A percentile compares a stretch with the other conserved stretches of the same genome.
Conservation (phyloP, 1,140 invertebrate species). For the Microplitis mediator region DNA sequence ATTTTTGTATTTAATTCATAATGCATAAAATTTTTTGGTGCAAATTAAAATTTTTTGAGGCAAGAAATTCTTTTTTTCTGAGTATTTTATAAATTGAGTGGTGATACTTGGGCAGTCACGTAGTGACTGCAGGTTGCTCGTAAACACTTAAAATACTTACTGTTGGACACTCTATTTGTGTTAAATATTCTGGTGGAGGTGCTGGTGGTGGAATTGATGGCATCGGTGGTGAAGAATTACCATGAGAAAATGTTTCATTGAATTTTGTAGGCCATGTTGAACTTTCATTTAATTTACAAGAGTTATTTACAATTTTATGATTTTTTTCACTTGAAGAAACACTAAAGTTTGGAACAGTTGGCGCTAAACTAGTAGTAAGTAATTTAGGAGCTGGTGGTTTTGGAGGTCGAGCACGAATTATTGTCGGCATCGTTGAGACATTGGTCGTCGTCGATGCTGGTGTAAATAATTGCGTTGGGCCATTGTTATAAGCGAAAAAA, state of each 20-base stretch:
- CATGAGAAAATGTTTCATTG: conserved; percentile 37
- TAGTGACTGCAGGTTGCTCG: no score
- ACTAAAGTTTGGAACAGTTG: conserved; percentile 31
- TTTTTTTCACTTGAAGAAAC: neutral
- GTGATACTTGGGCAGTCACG: no score
- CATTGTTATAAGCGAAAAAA: conserved; percentile 51
- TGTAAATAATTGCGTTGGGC: conserved; percentile 28
- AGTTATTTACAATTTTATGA: neutral
- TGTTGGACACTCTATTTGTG: conserved; percentile 38
- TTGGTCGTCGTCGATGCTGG: conserved; percentile 10
- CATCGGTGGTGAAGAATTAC: conserved; percentile 74
- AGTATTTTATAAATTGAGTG: no score
- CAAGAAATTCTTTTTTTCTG: no score
- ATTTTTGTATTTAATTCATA: no score
- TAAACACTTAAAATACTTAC: conserved; percentile 33
- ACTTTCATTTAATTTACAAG: neutral
- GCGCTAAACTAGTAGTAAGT: conserved; percentile 31
- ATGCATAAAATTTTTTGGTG: no score
- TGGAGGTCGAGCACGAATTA: conserved; percentile 65
- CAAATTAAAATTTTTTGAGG: no score
- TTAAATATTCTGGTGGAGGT: conserved; percentile 65
- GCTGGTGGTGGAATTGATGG: conserved; percentile 76
- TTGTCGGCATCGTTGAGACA: conserved; percentile 65
- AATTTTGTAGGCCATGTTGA: neutral
- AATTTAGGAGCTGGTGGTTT: conserved; percentile 43